Percentiles rank a stretch among this genome's conserved stretches.
phyloP scores from a whole-genome alignment of 2,113 vertebrate species.

The Takifugu flavidus region DNA sequence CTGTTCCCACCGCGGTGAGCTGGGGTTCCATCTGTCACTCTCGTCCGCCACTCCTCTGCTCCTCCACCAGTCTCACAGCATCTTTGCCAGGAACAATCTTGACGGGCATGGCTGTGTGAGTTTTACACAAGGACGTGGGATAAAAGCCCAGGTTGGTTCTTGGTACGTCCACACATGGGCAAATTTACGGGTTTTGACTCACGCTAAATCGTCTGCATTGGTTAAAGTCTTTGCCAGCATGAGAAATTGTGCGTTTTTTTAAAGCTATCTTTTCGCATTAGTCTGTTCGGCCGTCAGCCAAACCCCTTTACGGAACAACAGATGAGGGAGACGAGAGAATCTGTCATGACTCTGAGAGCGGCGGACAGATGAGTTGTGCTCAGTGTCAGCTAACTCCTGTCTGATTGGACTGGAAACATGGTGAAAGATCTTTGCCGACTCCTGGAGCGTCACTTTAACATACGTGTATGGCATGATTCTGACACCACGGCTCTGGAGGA shows the following conservation, averaged over 20 bases:
- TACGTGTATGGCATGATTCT: constrained; percentile 38
- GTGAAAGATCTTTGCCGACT: constrained; percentile 4
- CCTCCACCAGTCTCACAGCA: constrained; percentile 35
- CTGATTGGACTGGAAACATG: constrained; percentile 24
- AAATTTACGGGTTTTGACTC: no score
- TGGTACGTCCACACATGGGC: no score
- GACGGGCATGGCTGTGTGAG: background rate
- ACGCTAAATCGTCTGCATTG: no score
- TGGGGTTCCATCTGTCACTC: constrained; percentile 60
- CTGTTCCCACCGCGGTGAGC: constrained; percentile 14
- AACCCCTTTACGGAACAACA: constrained; percentile 12
- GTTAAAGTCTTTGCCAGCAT: no score
- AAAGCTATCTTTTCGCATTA: constrained; percentile 4
- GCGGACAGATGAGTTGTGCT: constrained; percentile 36
- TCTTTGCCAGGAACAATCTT: constrained; percentile 21
- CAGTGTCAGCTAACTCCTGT: constrained; percentile 24
- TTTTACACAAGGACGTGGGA: background rate
- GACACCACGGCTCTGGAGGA: constrained; percentile 1
- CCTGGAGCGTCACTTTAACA: constrained; percentile 18
- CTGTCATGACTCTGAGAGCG: constrained; percentile 22
- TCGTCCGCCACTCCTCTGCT: constrained; percentile 40
- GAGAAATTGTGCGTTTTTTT: background rate
- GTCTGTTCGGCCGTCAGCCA: constrained; percentile 16
- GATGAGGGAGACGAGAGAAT: constrained; percentile 22
- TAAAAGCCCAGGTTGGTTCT: no score